A percentile compares a stretch with the other conserved stretches of the same genome.
phyloP scores from a whole-genome alignment of 30 jellyfish, hydroid and myxozoan species.

The Hydra vulgaris region DNA sequence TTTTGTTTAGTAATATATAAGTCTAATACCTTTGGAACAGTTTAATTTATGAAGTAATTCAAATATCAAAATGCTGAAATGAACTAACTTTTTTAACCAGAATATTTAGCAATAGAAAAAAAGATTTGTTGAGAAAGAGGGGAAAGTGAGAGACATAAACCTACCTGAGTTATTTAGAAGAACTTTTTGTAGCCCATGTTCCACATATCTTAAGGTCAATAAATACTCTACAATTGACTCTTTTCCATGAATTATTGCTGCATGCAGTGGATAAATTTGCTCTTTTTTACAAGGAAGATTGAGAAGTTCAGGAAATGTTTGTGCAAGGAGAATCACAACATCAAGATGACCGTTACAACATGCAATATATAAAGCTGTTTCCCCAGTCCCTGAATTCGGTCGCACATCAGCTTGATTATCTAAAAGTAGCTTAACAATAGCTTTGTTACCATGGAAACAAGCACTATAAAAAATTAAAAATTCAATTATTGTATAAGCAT shows the following conservation, averaged over 20 bases:
- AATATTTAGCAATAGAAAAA: too few species aligned
- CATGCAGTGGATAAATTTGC: constrained; percentile 67
- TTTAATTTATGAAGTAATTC: too few species aligned
- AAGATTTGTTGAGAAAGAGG: too few species aligned
- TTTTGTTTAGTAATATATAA: too few species aligned
- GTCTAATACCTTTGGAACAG: too few species aligned
- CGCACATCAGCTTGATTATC: constrained; percentile 82
- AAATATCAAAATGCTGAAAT: too few species aligned
- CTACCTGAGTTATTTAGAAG: too few species aligned
- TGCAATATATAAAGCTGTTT: constrained; percentile 75
- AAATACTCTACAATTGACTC: constrained; percentile 37
- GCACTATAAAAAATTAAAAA: constrained; percentile 38
- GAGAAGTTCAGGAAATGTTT: constrained; percentile 43
- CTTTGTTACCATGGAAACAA: constrained; percentile 45
- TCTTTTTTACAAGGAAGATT: constrained; percentile 47
- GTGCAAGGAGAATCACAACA: constrained; percentile 37
- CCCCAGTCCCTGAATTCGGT: constrained; percentile 65
- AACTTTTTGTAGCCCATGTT: too few species aligned
- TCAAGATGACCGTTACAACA: constrained; percentile 52
- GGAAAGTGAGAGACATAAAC: too few species aligned
- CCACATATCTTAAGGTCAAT: constrained; percentile 35
- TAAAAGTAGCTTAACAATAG: constrained; percentile 49
- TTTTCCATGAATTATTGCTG: constrained; percentile 49
- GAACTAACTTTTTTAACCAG: too few species aligned
- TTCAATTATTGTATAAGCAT: neutral